Base-by-base conservation (phyloP, 2,113 vertebrate genomes). In the Vimba vimba region DNA sequence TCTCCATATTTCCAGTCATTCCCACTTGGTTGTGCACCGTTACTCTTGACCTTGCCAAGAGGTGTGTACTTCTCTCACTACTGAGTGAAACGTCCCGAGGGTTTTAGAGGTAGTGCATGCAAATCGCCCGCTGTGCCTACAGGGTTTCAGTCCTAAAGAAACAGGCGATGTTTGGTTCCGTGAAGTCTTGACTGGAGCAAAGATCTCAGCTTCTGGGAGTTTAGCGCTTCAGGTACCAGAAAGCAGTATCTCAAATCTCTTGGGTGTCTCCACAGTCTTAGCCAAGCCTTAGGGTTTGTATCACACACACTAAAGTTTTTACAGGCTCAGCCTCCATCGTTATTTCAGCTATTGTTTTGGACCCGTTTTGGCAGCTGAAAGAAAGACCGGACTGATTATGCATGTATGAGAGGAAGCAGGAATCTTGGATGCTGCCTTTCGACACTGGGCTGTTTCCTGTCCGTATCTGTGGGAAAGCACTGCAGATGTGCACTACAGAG, bases 11-110 rank as follows among this genome's bases (percentile, higher is more conserved):
- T 86, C 82, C 19, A 73, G 79, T 80, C 33, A 59, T 75, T 71
- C 59, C 59, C 33, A 39, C 23, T 60, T 81, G 79, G 43, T 84
- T 60, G 27, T 55, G 75, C 79, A 64, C 55, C 47, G 33, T 83
- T 78, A 43, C n/a, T 59, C n/a, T 47, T 76, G 69, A 85, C 82
- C 85, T 84, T 89, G 85, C 85, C 60, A 47, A 82, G 85, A 86
- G 82, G 73, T 82, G 82, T 43, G 55, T 75, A 25, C 6, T 52
- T 47, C 45, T 86, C 33, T 75, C 78, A 75, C 12, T 27, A 64
- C 74, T 8, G 76, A 84, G 64, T 13, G 78, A n/a, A 81, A 75
- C n/a, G 1, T 50, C 79, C 71, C 27, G 60, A 25, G 33, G 71
- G 59, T 23, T 45, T 57, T 19, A 52, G 47, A 68, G 79, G 5